Conservation (phyloP, 2,113 vertebrate genomes). For the Otocyon megalotis region DNA sequence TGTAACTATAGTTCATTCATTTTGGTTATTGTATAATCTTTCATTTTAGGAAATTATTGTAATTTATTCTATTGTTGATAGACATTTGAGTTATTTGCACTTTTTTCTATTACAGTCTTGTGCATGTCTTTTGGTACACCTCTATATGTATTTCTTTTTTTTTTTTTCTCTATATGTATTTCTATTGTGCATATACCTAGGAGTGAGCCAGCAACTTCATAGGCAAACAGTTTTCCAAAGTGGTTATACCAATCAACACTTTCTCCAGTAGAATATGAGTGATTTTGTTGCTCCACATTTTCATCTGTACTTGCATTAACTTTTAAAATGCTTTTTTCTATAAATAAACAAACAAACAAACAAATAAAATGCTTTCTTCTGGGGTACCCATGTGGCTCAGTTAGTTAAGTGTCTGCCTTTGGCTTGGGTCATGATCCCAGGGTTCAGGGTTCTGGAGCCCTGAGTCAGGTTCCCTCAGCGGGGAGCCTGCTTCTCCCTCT, state of each 20-base stretch:
- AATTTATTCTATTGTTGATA: background rate
- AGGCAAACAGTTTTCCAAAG: background rate
- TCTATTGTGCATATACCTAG: background rate
- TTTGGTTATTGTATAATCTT: background rate
- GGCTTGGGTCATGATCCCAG: too few relatives aligned
- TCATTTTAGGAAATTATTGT: slow-evolving; percentile 43
- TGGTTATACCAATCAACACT: background rate
- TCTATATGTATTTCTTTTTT: background rate
- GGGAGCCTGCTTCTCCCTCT: too few relatives aligned
- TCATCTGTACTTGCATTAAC: background rate
- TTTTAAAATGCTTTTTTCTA: slow-evolving; percentile 35
- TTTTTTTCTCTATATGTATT: background rate
- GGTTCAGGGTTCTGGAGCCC: too few relatives aligned
- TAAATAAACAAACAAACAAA: background rate
- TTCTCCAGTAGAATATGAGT: background rate
- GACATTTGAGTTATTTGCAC: background rate
- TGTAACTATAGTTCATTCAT: background rate
- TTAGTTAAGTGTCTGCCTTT: too few relatives aligned
- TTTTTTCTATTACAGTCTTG: slow-evolving; percentile 32
- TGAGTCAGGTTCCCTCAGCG: too few relatives aligned
- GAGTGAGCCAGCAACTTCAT: background rate
- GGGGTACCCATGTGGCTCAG: too few relatives aligned
- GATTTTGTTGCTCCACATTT: background rate
- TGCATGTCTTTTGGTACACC: background rate
- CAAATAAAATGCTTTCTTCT: background rate